Evolutionary conservation across 2,888 invertebrate genomes (phyloP).

Genomic region (Drepana falcataria): DNA sequence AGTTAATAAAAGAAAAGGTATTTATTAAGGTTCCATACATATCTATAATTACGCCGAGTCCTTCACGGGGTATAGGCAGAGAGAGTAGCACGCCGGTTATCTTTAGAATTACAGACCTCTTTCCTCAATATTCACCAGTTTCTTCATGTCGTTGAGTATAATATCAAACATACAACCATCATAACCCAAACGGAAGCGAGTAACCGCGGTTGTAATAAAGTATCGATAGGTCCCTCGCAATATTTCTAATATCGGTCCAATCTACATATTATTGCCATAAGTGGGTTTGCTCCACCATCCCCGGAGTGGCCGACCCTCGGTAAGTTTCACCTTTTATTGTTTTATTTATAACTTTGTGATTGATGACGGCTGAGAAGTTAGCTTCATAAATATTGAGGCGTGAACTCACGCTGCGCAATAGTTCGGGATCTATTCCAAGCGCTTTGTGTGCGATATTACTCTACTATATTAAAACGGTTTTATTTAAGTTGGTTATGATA

Average conservation of each 20-base stretch:
- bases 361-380: conserved; percentile 71
- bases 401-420: conserved; percentile 61
- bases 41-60: no score
- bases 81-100: no score
- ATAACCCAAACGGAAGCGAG: conserved; percentile 34
- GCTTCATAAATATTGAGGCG: conserved; percentile 76
- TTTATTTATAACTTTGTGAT: conserved; percentile 79
- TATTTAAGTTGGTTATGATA: not conserved
- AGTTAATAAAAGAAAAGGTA: no score
- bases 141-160: not conserved
- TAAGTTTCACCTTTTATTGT: conserved; percentile 78
- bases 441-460: conserved; percentile 9
- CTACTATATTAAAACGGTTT: not conserved
- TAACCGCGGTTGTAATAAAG: conserved; percentile 50
- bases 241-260: conserved; percentile 68
- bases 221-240: conserved; percentile 55
- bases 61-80: no score
- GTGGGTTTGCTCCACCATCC: conserved; percentile 56
- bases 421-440: conserved; percentile 35
- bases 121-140: no score
- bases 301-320: conserved; percentile 64
- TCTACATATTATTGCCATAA: conserved; percentile 79
- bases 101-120: no score
- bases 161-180: not conserved
- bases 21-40: no score